Evolutionary conservation across 2,888 invertebrate species (phyloP), one percentile per base, ranked within the genome.

Genomic region (Andrena haemorrhoa): DNA sequence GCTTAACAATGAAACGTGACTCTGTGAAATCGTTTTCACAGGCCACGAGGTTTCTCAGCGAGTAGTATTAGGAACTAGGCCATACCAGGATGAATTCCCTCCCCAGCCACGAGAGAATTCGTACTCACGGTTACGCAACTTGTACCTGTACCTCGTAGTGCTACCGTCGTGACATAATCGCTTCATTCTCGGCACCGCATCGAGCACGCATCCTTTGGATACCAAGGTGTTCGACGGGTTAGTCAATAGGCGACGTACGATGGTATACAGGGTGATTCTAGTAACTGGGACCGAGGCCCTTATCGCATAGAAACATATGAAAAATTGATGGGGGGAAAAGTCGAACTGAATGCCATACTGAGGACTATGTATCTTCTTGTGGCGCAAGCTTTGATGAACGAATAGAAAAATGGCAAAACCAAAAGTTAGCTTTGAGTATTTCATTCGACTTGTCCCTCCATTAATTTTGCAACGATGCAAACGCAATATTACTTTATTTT

Each of bases 181-280:
- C 71, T 20, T 63, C 71, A 66, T 70, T 53, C 72, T 31, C 61
- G 73, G 33, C n/a, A n/a, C n/a, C 12, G 61, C 49, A 20, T 70
- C 47, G 47, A 47, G 47, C 58, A 41, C 31, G 51, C 66, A 74
- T 74, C 64, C 66, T 58, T 64, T 53, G 49, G n/a, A 58, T 56
- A 49, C 61, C 51, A n/a, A 16, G 61, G 69, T 68, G 58, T 71
- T 72, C 60, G 66, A 29, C 76, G 75, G 75, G 77, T 86, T 84
- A 86, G 73, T 82, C 79, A 82, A 87, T 85, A 76, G 68, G n/a
- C 20, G 33, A 53, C 47, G 65, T 23, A 61, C 61, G 56, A 33
- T 16, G 23, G 53, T 23, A 16, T 20, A 41, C 41, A 41, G 41
- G 41, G 41, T 41, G 41, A 16, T 41, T 41, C 12, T 41, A 41